phyloP scores from a whole-genome alignment of 2,888 invertebrate genomes.

The Netelia melanura region DNA sequence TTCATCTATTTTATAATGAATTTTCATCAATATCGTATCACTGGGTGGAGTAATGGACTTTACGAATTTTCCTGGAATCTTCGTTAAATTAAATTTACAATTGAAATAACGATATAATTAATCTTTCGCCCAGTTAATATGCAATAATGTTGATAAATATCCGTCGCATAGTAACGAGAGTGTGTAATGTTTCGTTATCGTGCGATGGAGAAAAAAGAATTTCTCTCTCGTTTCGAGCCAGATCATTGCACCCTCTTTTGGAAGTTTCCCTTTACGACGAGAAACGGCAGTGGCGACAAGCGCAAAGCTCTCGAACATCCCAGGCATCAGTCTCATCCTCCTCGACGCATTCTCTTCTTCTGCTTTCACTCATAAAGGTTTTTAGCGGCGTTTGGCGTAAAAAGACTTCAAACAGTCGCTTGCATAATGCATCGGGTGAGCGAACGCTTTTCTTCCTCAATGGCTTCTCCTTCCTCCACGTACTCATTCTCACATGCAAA shows the following conservation, averaged over 20 bases:
- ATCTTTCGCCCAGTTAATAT: background rate
- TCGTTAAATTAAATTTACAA: background rate
- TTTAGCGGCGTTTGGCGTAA: constrained; percentile 73
- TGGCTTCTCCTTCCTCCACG: background rate
- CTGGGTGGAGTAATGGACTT: no score
- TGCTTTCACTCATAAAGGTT: constrained; percentile 56
- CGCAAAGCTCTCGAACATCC: constrained; percentile 55
- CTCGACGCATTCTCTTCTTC: constrained; percentile 22
- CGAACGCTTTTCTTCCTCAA: constrained; percentile 65
- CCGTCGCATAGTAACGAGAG: background rate
- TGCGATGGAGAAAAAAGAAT: constrained; percentile 25
- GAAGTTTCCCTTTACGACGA: constrained; percentile 28
- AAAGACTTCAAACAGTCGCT: constrained; percentile 81
- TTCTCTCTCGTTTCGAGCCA: constrained; percentile 20
- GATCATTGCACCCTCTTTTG: constrained; percentile 23
- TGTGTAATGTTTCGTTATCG: constrained; percentile 7
- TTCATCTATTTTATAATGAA: background rate
- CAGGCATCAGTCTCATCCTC: constrained; percentile 28
- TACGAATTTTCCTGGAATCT: no score
- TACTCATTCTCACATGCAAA: constrained; percentile 68
- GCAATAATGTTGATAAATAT: background rate
- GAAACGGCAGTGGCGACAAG: constrained; percentile 28
- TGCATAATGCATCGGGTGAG: constrained; percentile 81
- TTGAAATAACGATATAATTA: background rate
- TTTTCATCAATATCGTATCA: no score